Conservation (phyloP, 1,140 invertebrate species). For the Hylyphantes graminicola region DNA sequence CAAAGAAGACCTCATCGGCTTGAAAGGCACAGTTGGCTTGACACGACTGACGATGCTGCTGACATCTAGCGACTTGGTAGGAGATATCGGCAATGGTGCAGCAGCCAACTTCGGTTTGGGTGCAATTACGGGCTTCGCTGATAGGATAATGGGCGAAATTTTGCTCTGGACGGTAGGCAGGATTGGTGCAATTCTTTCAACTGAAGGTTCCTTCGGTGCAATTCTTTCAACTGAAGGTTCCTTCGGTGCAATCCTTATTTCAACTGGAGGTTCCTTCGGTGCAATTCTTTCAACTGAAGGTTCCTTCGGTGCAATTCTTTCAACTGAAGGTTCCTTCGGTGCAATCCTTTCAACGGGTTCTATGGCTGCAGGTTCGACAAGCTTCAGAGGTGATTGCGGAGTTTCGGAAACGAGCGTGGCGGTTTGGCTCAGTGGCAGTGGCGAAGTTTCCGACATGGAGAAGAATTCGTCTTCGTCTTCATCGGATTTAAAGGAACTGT, state of each 20-base stretch:
- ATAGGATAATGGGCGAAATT: background rate
- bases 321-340: background rate
- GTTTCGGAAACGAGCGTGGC: constrained; percentile 15
- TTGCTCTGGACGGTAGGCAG: constrained; percentile 1
- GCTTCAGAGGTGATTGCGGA: background rate
- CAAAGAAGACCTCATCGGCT: constrained; percentile 46
- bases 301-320: background rate
- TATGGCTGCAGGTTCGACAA: no score
- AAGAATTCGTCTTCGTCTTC: constrained; percentile 57
- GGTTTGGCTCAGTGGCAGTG: background rate
- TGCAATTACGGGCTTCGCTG: background rate
- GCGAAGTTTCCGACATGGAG: constrained; percentile 22
- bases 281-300: background rate
- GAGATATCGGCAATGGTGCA: background rate
- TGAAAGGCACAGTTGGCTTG: constrained; percentile 60
- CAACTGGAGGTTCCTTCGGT: background rate
- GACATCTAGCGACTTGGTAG: constrained; percentile 14
- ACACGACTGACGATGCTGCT: constrained; percentile 34
- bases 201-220: no score
- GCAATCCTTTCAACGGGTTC: background rate
- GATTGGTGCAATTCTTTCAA: background rate
- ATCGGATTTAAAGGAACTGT: constrained; percentile 38
- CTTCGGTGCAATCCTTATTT: no score
- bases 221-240: background rate
- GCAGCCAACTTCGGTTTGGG: background rate